A percentile compares a stretch with the other conserved stretches of the same genome.
These are phyloP conservation scores for Paracyprichromis sp. DNA, from an alignment of 2,113 vertebrate species.

Conservation along the genomic window DNA sequence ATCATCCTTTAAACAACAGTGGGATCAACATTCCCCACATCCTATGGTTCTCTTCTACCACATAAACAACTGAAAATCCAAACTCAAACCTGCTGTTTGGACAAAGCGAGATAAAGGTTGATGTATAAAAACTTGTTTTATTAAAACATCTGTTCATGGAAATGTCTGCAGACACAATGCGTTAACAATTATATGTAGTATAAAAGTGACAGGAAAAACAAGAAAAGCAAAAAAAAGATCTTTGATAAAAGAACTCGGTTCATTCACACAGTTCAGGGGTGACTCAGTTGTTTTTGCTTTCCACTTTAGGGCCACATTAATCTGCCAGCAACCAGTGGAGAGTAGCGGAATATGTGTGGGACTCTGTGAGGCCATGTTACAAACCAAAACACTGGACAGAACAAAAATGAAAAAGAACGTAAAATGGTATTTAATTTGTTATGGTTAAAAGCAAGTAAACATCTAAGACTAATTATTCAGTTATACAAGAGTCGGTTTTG, in stretches of 20 bases:
- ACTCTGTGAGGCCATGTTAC: neutral
- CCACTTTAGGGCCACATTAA: neutral
- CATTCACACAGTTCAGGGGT: neutral
- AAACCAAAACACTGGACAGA: neutral
- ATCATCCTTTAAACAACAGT: neutral
- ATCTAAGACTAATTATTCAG: neutral
- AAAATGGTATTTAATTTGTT: neutral
- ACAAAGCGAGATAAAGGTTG: neutral
- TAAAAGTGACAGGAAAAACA: neutral
- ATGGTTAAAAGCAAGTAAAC: neutral
- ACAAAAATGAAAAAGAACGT: neutral
- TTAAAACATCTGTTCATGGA: neutral
- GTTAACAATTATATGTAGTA: neutral
- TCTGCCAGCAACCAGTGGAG: neutral
- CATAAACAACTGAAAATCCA: neutral
- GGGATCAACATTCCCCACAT: constrained; percentile 26
- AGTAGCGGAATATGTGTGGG: neutral
- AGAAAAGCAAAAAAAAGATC: neutral
- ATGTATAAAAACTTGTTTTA: neutral
- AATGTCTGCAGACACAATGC: neutral
- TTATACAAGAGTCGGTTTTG: neutral
- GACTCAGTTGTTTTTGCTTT: neutral
- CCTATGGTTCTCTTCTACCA: neutral
- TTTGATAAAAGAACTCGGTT: neutral
- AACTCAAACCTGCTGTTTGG: constrained; percentile 1